These are phyloP conservation scores for Elmis aenea DNA, from an alignment of 2,888 invertebrate genomes.

Conservation along the genomic window DNA sequence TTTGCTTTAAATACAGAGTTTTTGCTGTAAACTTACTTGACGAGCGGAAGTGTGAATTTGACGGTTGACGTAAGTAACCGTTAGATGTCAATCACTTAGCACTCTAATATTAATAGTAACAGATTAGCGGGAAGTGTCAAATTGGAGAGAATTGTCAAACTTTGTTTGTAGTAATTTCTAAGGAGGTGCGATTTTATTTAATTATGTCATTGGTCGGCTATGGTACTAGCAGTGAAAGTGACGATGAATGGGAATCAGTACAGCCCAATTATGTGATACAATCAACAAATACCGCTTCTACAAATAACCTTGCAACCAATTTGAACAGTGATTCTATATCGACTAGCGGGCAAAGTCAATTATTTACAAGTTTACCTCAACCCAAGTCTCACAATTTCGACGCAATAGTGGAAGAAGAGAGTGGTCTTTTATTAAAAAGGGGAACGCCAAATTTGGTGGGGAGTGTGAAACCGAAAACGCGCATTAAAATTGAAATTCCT, in stretches of 20 bases:
- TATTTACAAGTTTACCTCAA: constrained; percentile 47
- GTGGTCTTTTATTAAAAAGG: constrained; percentile 60
- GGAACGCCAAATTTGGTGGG: constrained; percentile 42
- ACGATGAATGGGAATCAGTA: constrained; percentile 32
- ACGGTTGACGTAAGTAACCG: no score
- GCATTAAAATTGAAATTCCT: constrained; percentile 63
- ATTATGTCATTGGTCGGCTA: constrained; percentile 62
- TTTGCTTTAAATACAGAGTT: no score
- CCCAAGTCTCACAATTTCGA: constrained; percentile 38
- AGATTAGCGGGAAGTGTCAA: no score
- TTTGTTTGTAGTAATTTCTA: no score
- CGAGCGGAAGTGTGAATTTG: no score
- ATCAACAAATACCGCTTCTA: constrained; percentile 39
- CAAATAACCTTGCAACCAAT: constrained; percentile 20
- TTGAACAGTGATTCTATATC: neutral
- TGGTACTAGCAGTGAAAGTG: constrained; percentile 51
- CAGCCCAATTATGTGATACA: neutral
- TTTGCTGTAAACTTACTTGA: no score
- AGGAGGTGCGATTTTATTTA: no score
- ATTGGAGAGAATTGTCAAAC: no score
- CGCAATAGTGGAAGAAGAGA: constrained; percentile 53
- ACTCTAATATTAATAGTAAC: no score
- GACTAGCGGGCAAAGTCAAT: no score
- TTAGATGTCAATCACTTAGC: no score
- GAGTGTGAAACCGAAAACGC: constrained; percentile 29